A percentile compares a stretch with the other conserved stretches of the same genome.
Evolutionary conservation across 2,797 vertebrate species (phyloP).

Genomic region (Hippoglossus hippoglossus): DNA sequence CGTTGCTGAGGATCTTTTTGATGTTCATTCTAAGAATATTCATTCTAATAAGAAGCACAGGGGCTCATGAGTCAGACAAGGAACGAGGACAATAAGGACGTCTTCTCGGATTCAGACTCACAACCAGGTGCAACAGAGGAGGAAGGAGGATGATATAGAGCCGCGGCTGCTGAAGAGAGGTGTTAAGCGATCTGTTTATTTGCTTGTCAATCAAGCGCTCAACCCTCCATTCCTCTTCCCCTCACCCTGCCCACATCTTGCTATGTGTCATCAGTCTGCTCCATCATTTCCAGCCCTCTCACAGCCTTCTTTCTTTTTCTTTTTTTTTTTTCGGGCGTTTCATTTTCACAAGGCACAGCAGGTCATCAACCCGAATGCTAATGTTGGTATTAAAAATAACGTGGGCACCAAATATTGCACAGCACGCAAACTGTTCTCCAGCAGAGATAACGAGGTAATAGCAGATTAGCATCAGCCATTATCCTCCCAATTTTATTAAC

Average conservation of each 20-base stretch:
- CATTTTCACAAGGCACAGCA: constrained; percentile 59
- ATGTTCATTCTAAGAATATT: constrained; percentile 1
- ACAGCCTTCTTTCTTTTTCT: constrained; percentile 12
- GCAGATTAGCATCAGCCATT: neutral
- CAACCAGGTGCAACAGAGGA: constrained; percentile 38
- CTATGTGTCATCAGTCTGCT: constrained; percentile 42
- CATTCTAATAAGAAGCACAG: constrained; percentile 2
- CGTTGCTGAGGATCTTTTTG: neutral
- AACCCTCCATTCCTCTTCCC: constrained; percentile 13
- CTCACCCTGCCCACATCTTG: constrained; percentile 41
- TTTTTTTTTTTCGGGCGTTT: constrained; percentile 23
- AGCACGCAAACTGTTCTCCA: constrained; percentile 27
- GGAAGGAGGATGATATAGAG: constrained; percentile 26
- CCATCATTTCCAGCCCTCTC: constrained; percentile 45
- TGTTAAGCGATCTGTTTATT: constrained; percentile 64
- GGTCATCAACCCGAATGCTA: constrained; percentile 68
- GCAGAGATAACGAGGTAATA: constrained; percentile 1
- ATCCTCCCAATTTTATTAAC: neutral
- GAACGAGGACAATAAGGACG: neutral
- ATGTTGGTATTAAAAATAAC: constrained; percentile 56
- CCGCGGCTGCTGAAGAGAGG: constrained; percentile 35
- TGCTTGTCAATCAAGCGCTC: constrained; percentile 65
- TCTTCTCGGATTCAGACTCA: constrained; percentile 29
- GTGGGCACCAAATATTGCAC: constrained; percentile 30
- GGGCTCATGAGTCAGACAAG: neutral